Conservation (phyloP, 2,113 vertebrate species). For the Ptychochromis oligacanthus region DNA sequence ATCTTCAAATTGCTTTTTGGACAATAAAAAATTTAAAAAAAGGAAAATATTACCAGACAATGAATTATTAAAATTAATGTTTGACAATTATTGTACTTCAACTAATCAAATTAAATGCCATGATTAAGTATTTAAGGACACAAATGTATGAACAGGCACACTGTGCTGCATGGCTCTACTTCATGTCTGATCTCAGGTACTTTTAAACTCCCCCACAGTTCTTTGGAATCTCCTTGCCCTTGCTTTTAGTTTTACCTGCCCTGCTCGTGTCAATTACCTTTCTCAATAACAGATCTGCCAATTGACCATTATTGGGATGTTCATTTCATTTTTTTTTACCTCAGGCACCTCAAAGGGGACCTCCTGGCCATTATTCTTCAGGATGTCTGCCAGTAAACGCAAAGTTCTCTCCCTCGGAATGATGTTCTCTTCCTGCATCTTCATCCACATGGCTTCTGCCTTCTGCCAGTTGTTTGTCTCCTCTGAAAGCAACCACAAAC, state of each 20-base stretch:
- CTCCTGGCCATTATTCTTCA: slow-evolving; percentile 84
- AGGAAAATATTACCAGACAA: no score
- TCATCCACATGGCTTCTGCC: slow-evolving; percentile 89
- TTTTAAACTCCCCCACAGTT: slow-evolving; percentile 1
- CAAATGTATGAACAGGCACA: background rate
- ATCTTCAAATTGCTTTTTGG: background rate
- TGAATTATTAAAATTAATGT: no score
- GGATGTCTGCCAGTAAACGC: slow-evolving; percentile 83
- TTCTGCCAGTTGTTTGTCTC: slow-evolving; percentile 83
- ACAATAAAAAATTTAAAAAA: background rate
- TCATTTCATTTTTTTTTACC: slow-evolving; percentile 78
- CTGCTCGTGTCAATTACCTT: slow-evolving; percentile 26
- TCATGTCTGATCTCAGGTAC: slow-evolving; percentile 48
- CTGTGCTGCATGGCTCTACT: background rate
- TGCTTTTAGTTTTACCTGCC: slow-evolving; percentile 9
- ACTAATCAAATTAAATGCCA: background rate
- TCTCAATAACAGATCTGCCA: slow-evolving; percentile 30
- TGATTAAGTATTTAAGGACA: background rate
- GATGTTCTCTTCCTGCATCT: slow-evolving; percentile 95
- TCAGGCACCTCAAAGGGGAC: slow-evolving; percentile 90
- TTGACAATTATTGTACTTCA: background rate
- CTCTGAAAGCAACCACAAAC: slow-evolving; percentile 76
- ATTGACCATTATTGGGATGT: background rate
- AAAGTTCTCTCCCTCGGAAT: slow-evolving; percentile 89
- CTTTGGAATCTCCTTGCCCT: slow-evolving; percentile 4